Conservation (phyloP, 2,888 invertebrate species). For the Pyrgus malvae region DNA sequence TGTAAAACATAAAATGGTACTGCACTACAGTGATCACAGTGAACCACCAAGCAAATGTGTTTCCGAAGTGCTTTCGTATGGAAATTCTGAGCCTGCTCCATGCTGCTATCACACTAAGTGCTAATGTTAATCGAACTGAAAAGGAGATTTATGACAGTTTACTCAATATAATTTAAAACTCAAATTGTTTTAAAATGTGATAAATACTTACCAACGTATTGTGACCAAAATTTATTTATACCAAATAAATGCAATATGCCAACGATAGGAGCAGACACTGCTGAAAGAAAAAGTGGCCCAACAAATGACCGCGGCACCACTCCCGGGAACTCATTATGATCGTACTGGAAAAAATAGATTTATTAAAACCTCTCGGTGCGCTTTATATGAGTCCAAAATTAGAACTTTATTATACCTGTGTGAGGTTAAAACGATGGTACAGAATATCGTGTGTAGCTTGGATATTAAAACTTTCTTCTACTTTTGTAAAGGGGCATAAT, state of each 20-base stretch:
- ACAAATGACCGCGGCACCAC: slow-evolving; percentile 98
- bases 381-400: slow-evolving; percentile 68
- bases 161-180: neutral
- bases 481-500: slow-evolving; percentile 98
- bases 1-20: slow-evolving; percentile 99
- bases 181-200: slow-evolving; percentile 2
- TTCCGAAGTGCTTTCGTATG: slow-evolving; percentile 89
- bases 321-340: slow-evolving; percentile 98
- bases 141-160: slow-evolving; percentile 40
- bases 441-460: slow-evolving; percentile 99
- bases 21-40: slow-evolving; percentile 93
- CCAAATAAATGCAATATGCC: slow-evolving; percentile 84
- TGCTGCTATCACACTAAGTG: slow-evolving; percentile 87
- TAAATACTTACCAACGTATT: slow-evolving; percentile 89
- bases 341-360: slow-evolving; percentile 86
- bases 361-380: slow-evolving; percentile 38
- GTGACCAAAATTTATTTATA: slow-evolving; percentile 92
- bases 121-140: slow-evolving; percentile 91
- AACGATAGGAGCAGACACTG: slow-evolving; percentile 89
- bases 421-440: slow-evolving; percentile 91
- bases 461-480: slow-evolving; percentile 99
- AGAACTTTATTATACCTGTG: slow-evolving; percentile 86
- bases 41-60: slow-evolving; percentile 90
- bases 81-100: slow-evolving; percentile 88
- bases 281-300: slow-evolving; percentile 92